Conservation (phyloP, 2,113 vertebrate genomes). For the Camarhynchus parvulus region DNA sequence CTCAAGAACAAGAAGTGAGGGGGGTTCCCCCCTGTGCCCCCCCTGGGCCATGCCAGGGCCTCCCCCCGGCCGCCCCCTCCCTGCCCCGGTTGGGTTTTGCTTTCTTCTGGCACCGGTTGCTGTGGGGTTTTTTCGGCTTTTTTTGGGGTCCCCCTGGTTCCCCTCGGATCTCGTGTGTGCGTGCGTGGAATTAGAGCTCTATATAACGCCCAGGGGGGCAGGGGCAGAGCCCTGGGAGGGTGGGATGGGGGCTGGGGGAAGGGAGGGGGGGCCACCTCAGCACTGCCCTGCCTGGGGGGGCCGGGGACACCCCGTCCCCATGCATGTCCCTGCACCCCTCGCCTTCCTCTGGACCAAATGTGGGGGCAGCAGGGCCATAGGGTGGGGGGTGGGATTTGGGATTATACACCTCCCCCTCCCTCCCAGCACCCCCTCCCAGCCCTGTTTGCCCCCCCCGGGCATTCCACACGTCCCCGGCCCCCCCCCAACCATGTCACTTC, state of each 20-base stretch:
- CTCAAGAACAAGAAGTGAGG: slow-evolving; percentile 98
- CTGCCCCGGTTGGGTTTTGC: slow-evolving; percentile 8
- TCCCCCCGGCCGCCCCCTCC: background rate
- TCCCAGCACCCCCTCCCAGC: too few species aligned
- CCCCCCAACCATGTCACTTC: too few species aligned
- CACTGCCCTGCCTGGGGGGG: background rate
- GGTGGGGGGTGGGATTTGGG: too few species aligned
- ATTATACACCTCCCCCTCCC: too few species aligned
- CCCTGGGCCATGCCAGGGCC: background rate
- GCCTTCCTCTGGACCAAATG: too few species aligned
- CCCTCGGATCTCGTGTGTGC: slow-evolving; percentile 48
- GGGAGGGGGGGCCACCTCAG: background rate
- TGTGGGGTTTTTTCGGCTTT: slow-evolving; percentile 25
- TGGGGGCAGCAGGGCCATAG: too few species aligned
- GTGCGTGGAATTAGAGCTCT: slow-evolving; percentile 48
- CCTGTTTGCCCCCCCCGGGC: too few species aligned
- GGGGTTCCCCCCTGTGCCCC: background rate
- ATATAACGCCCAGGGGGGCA: slow-evolving; percentile 6
- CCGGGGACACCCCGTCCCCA: too few species aligned
- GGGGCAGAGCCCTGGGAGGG: background rate
- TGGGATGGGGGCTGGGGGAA: background rate
- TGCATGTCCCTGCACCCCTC: too few species aligned
- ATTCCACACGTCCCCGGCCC: too few species aligned
- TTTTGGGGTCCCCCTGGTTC: background rate
- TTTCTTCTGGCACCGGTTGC: slow-evolving; percentile 58